Evolutionary conservation across 2,113 vertebrate genomes (phyloP).

Genomic region (Prochilodus magdalenae): DNA sequence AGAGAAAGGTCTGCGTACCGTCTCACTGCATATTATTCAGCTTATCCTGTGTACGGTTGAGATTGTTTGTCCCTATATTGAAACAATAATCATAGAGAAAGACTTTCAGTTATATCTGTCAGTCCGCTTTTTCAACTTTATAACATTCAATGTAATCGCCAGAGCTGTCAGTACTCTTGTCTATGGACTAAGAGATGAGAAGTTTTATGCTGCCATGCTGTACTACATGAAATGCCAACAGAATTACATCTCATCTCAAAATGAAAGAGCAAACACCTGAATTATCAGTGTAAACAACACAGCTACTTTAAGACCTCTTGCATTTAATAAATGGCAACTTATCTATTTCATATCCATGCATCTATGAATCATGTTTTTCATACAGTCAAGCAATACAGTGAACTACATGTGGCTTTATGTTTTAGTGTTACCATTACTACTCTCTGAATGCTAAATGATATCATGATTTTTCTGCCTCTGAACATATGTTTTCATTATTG

Average conservation of each 20-base stretch:
- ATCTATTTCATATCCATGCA: background rate
- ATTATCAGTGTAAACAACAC: background rate
- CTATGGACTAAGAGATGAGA: slow-evolving; percentile 62
- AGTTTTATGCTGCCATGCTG: slow-evolving; percentile 31
- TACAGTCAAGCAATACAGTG: too few species aligned
- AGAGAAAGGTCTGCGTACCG: slow-evolving; percentile 56
- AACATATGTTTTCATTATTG: too few species aligned
- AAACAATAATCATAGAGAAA: slow-evolving; percentile 31
- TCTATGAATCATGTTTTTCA: background rate
- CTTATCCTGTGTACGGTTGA: slow-evolving; percentile 51
- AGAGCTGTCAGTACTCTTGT: slow-evolving; percentile 58
- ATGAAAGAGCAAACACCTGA: slow-evolving; percentile 7
- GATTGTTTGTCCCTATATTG: slow-evolving; percentile 47
- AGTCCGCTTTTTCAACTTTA: slow-evolving; percentile 49
- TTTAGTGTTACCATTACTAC: too few species aligned
- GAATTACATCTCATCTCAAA: slow-evolving; percentile 29
- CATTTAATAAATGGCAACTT: background rate
- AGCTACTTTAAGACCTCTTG: background rate
- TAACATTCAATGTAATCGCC: slow-evolving; percentile 55
- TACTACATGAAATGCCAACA: slow-evolving; percentile 41
- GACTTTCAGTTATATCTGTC: slow-evolving; percentile 27
- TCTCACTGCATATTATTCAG: slow-evolving; percentile 60
- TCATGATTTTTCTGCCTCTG: too few species aligned
- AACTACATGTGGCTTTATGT: too few species aligned
- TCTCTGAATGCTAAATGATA: too few species aligned